Conservation (phyloP, 1,140 invertebrate genomes). For the Ips typographus region DNA sequence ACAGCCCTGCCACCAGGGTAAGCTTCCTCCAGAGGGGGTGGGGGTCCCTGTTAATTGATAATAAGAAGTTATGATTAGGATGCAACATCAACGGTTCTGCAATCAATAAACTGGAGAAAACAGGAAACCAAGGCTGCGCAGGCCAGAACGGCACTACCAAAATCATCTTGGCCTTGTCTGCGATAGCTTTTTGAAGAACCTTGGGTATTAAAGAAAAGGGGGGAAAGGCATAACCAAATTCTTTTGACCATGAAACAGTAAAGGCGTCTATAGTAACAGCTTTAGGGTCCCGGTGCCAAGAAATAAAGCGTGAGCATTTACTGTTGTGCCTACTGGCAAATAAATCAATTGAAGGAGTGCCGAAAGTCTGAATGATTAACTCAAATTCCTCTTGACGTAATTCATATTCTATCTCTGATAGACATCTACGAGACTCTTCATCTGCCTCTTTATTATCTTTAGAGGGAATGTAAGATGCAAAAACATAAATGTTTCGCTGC, state of each 20-base stretch:
- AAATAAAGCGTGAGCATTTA: conserved; percentile 2
- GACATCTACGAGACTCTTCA: conserved; percentile 10
- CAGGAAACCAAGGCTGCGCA: too few relatives aligned
- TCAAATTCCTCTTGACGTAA: conserved; percentile 1
- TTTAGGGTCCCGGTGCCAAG: too few relatives aligned
- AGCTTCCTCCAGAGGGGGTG: background rate
- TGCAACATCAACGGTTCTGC: too few relatives aligned
- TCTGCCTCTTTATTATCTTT: conserved; percentile 38
- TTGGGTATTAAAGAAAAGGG: too few relatives aligned
- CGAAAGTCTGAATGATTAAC: background rate
- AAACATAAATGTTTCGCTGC: conserved; percentile 33
- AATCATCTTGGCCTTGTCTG: too few relatives aligned
- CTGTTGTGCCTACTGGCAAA: background rate
- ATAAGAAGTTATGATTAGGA: too few relatives aligned
- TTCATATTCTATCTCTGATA: background rate
- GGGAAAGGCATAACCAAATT: too few relatives aligned
- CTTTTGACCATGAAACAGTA: too few relatives aligned
- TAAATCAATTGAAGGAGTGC: background rate
- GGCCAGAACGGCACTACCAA: too few relatives aligned
- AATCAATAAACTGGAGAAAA: too few relatives aligned
- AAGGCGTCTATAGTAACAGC: background rate
- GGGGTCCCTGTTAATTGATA: background rate
- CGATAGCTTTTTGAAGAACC: too few relatives aligned
- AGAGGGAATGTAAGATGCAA: conserved; percentile 10
- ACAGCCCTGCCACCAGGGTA: too few relatives aligned